Conservation (phyloP, 2,113 vertebrate genomes). For the Phaethon lepturus region DNA sequence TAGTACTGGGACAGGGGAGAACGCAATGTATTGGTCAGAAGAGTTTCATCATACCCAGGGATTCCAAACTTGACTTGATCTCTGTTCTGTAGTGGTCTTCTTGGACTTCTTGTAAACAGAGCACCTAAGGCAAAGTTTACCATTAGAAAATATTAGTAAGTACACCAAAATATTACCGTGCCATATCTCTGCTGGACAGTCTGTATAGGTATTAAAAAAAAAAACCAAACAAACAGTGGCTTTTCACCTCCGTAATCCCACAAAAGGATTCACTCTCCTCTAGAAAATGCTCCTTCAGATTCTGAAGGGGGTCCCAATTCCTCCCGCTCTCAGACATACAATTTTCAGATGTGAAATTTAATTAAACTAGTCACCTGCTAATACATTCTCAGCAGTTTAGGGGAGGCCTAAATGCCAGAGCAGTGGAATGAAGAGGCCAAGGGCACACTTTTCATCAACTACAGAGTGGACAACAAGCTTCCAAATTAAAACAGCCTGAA, state of each 20-base stretch:
- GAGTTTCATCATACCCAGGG: constrained; percentile 78
- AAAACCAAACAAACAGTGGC: not conserved
- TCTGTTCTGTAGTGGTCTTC: constrained; percentile 90
- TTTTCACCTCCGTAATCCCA: not conserved
- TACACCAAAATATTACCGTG: not conserved
- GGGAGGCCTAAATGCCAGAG: not conserved
- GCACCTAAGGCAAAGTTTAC: constrained; percentile 78
- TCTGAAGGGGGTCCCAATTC: not conserved
- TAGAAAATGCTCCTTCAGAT: not conserved
- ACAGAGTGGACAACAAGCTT: not conserved
- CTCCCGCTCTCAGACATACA: not conserved
- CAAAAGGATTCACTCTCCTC: not conserved
- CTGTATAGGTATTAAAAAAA: not conserved
- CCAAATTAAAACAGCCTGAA: not conserved
- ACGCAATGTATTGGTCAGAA: not conserved
- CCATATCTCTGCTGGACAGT: not conserved
- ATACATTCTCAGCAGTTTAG: not conserved
- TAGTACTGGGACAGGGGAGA: not conserved
- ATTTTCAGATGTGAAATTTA: not conserved
- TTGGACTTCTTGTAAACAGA: constrained; percentile 98
- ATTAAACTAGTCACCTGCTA: not conserved
- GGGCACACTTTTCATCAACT: not conserved
- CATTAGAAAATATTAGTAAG: constrained; percentile 27
- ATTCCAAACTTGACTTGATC: constrained; percentile 90
- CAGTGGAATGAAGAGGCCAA: not conserved